Evolutionary conservation across 1,140 invertebrate species (phyloP).

Genomic region (Drosophila miranda): DNA sequence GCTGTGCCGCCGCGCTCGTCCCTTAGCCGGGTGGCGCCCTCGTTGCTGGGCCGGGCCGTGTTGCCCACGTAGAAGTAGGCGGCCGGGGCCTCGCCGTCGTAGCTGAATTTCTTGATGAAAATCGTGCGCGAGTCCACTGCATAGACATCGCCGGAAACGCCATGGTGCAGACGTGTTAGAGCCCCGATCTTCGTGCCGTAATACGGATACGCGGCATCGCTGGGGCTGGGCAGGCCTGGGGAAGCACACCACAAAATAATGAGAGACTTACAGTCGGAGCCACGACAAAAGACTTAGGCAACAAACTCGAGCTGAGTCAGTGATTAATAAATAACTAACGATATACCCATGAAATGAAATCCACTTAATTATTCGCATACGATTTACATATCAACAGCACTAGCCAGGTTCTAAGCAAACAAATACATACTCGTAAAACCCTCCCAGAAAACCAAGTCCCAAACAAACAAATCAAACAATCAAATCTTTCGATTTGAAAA

Average conservation of each 20-base stretch:
- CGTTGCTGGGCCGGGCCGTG: slow-evolving; percentile 85
- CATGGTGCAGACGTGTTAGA: slow-evolving; percentile 90
- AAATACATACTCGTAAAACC: slow-evolving; percentile 7
- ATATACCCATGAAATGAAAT: slow-evolving; percentile 15
- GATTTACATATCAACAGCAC: not conserved
- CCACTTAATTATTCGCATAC: slow-evolving; percentile 51
- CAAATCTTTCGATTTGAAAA: slow-evolving; percentile 7
- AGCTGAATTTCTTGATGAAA: slow-evolving; percentile 93
- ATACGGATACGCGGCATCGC: slow-evolving; percentile 84
- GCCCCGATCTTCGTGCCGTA: slow-evolving; percentile 91
- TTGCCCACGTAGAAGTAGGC: slow-evolving; percentile 94
- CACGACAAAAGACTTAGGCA: slow-evolving; percentile 77
- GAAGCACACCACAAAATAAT: slow-evolving; percentile 27
- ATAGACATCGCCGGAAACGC: slow-evolving; percentile 92
- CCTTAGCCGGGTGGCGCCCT: slow-evolving; percentile 88
- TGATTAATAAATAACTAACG: slow-evolving; percentile 35
- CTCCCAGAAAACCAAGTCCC: no score
- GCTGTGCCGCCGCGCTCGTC: slow-evolving; percentile 90
- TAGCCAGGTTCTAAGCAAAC: slow-evolving; percentile 25
- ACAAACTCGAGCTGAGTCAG: slow-evolving; percentile 58
- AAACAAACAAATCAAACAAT: slow-evolving; percentile 27
- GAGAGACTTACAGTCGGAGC: slow-evolving; percentile 21
- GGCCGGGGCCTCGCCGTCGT: slow-evolving; percentile 94
- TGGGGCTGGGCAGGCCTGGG: slow-evolving; percentile 50
- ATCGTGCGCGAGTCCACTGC: slow-evolving; percentile 93